phyloP scores from a whole-genome alignment of 2,797 vertebrate genomes.

The Mareca penelope region DNA sequence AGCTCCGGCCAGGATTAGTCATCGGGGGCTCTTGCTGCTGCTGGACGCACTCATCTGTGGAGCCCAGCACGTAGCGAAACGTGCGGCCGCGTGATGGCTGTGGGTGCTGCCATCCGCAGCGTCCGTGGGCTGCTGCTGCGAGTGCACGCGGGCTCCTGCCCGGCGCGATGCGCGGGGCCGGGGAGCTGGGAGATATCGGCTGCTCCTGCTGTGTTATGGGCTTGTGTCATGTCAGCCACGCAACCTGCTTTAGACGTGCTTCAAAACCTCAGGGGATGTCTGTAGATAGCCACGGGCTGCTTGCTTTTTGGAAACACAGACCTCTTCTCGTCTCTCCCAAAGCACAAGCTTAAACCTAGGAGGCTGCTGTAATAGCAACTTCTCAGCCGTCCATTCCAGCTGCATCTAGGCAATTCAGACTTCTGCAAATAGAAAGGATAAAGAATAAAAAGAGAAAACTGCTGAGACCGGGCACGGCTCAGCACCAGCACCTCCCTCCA shows the following conservation, averaged over 20 bases:
- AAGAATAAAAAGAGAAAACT: not conserved
- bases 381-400: not conserved
- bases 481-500: not conserved
- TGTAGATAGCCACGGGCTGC: not conserved
- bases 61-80: not conserved
- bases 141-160: not conserved
- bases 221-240: fast-evolving
- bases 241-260: fast-evolving
- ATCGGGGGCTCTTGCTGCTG: not conserved
- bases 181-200: not conserved
- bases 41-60: not conserved
- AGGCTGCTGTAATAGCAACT: not conserved
- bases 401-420: too few species aligned
- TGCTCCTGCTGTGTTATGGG: not conserved
- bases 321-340: not conserved
- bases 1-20: not conserved
- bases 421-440: not conserved
- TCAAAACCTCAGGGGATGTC: not conserved
- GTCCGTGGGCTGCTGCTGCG: not conserved
- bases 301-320: not conserved
- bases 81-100: fast-evolving
- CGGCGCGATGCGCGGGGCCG: fast-evolving
- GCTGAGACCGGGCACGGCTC: not conserved
- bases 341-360: not conserved
- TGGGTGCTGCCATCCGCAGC: fast-evolving